phyloP scores from a whole-genome alignment of 2,797 vertebrate genomes.

The Coluber constrictor region DNA sequence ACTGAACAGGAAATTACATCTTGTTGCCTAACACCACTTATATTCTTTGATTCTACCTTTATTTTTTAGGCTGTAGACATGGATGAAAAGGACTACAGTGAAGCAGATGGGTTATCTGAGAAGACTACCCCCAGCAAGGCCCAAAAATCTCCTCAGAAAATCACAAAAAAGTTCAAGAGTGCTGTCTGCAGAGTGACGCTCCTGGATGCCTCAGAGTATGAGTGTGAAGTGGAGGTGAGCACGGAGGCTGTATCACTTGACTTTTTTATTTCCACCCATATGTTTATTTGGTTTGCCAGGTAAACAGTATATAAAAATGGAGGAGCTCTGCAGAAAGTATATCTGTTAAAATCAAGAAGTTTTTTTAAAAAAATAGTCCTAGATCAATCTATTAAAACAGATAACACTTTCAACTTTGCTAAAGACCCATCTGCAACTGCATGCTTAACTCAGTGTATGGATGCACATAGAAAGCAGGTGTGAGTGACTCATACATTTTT shows the following conservation, averaged over 20 bases:
- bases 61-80: conserved; percentile 71
- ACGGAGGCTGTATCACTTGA: not conserved
- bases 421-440: not conserved
- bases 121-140: conserved; percentile 90
- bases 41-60: not conserved
- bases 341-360: accelerated
- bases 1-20: not conserved
- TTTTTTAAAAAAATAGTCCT: accelerated
- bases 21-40: not conserved
- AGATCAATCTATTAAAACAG: not conserved
- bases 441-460: not conserved
- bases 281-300: not conserved
- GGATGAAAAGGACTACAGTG: conserved; percentile 75
- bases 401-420: not conserved
- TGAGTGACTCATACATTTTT: conserved; percentile 9
- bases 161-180: conserved; percentile 87
- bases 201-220: conserved; percentile 86
- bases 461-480: not conserved
- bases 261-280: not conserved
- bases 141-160: conserved; percentile 92
- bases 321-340: not conserved
- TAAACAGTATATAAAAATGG: not conserved
- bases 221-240: conserved; percentile 90
- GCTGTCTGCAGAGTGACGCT: conserved; percentile 87
- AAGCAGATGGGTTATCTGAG: conserved; percentile 86